Percentiles rank a stretch among this genome's conserved stretches.
Evolutionary conservation across 1,140 invertebrate genomes (phyloP).

Genomic region (Drosophila varians): DNA sequence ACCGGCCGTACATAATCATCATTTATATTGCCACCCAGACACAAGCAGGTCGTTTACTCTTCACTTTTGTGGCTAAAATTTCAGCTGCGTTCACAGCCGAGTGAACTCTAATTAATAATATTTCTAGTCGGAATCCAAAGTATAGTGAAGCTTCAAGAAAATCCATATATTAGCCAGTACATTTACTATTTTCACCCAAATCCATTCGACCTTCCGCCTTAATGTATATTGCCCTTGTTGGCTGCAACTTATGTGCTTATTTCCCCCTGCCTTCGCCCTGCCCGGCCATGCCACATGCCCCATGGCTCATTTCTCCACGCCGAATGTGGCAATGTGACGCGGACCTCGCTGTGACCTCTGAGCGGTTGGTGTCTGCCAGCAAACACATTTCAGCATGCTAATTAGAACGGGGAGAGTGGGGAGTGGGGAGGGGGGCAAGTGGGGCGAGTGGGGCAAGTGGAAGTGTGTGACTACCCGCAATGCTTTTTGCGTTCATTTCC

Average conservation of each 20-base stretch:
- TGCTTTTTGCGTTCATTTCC: slow-evolving; percentile 63
- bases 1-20: slow-evolving; percentile 40
- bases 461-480: slow-evolving; percentile 14
- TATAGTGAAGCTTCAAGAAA: background rate
- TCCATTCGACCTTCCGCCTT: slow-evolving; percentile 44
- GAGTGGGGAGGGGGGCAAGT: background rate
- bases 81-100: background rate
- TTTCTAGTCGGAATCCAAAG: no score
- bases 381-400: slow-evolving; percentile 61
- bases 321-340: slow-evolving; percentile 13
- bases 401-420: slow-evolving; percentile 47
- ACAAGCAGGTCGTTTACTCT: background rate
- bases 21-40: slow-evolving; percentile 31
- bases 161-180: background rate
- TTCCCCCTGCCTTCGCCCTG: slow-evolving; percentile 12
- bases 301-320: slow-evolving; percentile 10
- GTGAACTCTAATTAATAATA: background rate
- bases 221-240: slow-evolving; percentile 50
- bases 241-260: slow-evolving; percentile 44
- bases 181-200: background rate
- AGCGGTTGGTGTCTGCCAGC: slow-evolving; percentile 8
- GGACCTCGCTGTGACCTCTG: slow-evolving; percentile 28
- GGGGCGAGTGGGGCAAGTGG: background rate
- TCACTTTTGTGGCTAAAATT: background rate
- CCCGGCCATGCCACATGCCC: background rate